Conservation (phyloP, 1,140 invertebrate species). For the Himalopsyche phryganea region DNA sequence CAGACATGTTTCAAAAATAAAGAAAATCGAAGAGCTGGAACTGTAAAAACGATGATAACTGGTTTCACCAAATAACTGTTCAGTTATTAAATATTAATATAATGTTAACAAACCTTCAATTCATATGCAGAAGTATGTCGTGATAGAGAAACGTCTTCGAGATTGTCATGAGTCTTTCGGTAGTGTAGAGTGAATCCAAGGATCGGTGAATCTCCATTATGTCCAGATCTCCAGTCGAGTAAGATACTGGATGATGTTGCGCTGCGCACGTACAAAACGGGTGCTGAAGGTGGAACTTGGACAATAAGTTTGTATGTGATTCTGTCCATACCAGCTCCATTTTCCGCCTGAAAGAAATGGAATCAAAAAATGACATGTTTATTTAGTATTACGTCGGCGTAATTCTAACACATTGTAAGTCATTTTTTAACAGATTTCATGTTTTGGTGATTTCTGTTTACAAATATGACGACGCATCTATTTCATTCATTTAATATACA, state of each 20-base stretch:
- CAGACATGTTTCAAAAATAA: too few relatives aligned
- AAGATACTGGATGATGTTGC: constrained; percentile 68
- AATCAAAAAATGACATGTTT: not conserved
- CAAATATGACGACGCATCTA: too few relatives aligned
- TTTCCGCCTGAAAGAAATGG: constrained; percentile 52
- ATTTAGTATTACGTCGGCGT: too few relatives aligned
- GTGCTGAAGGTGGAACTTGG: constrained; percentile 66
- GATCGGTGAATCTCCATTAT: constrained; percentile 65
- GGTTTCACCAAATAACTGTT: too few relatives aligned
- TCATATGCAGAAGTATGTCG: constrained; percentile 64
- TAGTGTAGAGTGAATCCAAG: constrained; percentile 67
- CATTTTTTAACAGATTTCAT: too few relatives aligned
- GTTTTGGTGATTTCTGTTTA: too few relatives aligned
- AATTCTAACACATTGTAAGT: too few relatives aligned
- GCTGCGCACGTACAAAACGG: constrained; percentile 67
- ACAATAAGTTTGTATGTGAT: constrained; percentile 60
- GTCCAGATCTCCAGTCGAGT: constrained; percentile 68
- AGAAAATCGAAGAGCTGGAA: too few relatives aligned
- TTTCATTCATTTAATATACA: too few relatives aligned
- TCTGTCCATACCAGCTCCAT: constrained; percentile 65
- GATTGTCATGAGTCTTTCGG: constrained; percentile 59
- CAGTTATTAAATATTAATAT: too few relatives aligned
- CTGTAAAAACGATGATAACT: too few relatives aligned
- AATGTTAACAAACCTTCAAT: constrained; percentile 58
- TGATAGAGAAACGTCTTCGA: constrained; percentile 62